phyloP scores from a whole-genome alignment of 2,113 vertebrate species.

The Scatophagus argus region DNA sequence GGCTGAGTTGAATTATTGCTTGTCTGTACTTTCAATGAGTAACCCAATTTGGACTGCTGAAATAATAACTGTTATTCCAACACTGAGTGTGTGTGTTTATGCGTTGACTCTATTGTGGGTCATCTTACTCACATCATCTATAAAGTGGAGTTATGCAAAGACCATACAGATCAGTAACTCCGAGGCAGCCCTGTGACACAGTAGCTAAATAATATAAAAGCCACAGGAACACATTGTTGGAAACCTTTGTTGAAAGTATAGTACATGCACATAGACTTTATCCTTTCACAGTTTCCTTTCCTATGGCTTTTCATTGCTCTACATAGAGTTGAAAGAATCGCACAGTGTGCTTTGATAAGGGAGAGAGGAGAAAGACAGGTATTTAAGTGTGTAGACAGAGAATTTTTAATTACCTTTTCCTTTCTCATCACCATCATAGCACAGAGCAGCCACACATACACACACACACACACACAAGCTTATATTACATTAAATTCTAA shows the following conservation, averaged over 20 bases:
- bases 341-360: neutral
- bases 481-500: neutral
- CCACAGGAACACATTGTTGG: neutral
- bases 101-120: neutral
- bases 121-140: slow-evolving; percentile 1
- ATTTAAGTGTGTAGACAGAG: neutral
- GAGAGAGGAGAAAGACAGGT: neutral
- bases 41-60: slow-evolving; percentile 20
- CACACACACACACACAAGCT: neutral
- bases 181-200: slow-evolving; percentile 23
- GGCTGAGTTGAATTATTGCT: neutral
- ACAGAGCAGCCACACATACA: neutral
- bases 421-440: neutral
- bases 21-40: neutral
- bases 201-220: slow-evolving; percentile 10
- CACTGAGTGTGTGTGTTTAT: neutral
- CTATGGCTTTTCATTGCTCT: slow-evolving; percentile 7
- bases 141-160: slow-evolving; percentile 15
- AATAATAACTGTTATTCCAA: neutral
- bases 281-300: slow-evolving; percentile 15
- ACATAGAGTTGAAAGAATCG: neutral
- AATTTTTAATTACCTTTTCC: neutral
- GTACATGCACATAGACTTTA: neutral
- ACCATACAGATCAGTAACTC: slow-evolving; percentile 19
- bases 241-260: slow-evolving; percentile 25